Percentiles rank a stretch among this genome's conserved stretches.
phyloP scores from a whole-genome alignment of 2,797 vertebrate species.

The Lindbergichthys nudifrons region DNA sequence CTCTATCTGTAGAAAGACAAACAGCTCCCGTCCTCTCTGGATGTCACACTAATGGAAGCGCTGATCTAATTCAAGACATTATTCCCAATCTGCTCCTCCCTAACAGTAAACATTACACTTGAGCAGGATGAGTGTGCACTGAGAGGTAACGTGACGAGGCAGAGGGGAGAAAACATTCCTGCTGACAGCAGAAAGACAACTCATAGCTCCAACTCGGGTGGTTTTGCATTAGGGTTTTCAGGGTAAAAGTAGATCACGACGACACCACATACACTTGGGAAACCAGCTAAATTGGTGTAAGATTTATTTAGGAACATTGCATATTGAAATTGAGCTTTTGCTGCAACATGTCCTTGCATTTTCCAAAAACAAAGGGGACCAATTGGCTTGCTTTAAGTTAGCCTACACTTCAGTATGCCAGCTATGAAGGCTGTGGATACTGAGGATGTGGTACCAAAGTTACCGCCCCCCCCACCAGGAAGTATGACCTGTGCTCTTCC shows the following conservation, averaged over 20 bases:
- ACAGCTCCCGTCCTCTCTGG: slow-evolving; percentile 12
- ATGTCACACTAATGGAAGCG: slow-evolving; percentile 49
- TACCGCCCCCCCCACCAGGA: slow-evolving; percentile 62
- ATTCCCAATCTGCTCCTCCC: slow-evolving; percentile 57
- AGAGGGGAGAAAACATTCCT: not conserved
- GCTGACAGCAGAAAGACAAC: not conserved
- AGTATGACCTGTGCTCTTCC: slow-evolving; percentile 76
- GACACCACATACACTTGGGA: not conserved
- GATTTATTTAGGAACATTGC: too few species aligned
- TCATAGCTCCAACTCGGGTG: not conserved
- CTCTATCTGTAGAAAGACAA: slow-evolving; percentile 5
- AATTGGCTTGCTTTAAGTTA: not conserved
- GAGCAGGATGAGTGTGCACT: not conserved
- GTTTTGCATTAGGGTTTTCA: not conserved
- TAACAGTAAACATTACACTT: slow-evolving; percentile 54
- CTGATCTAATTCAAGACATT: slow-evolving; percentile 45
- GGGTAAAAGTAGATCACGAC: not conserved
- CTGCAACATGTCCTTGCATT: not conserved
- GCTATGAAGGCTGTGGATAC: not conserved
- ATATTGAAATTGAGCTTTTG: not conserved
- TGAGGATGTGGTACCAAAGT: slow-evolving; percentile 46
- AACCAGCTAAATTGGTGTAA: not conserved
- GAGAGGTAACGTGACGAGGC: slow-evolving; percentile 10
- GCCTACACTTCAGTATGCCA: not conserved
- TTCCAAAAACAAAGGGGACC: slow-evolving; percentile 2